phyloP scores from a whole-genome alignment of 92 coral and sea anemone species.

The Palythoa heliodiscus region DNA sequence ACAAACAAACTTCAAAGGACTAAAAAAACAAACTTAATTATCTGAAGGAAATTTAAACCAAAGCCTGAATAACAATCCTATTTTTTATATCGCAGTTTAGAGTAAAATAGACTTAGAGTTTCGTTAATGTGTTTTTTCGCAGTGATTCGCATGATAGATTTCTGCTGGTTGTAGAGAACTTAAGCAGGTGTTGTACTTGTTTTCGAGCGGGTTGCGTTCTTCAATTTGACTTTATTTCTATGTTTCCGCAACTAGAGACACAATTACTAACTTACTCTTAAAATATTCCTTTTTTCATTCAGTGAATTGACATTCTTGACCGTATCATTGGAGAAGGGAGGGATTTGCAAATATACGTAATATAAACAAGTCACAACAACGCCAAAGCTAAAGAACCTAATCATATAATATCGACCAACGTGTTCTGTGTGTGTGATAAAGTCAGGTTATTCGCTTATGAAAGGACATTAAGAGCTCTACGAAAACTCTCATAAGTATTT shows the following conservation, averaged over 20 bases:
- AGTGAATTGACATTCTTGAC: not conserved
- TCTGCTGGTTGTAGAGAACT: not conserved
- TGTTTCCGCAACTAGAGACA: not conserved
- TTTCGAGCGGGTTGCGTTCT: not conserved
- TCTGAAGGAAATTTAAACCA: constrained; percentile 4
- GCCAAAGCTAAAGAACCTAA: not conserved
- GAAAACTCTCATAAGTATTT: not conserved
- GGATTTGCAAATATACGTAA: not conserved
- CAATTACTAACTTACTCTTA: not conserved
- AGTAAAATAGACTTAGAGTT: constrained; percentile 8
- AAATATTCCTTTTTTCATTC: not conserved
- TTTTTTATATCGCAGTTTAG: not conserved
- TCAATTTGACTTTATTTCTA: not conserved
- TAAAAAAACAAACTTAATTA: constrained; percentile 20
- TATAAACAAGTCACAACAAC: not conserved
- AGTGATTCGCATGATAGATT: constrained; percentile 22
- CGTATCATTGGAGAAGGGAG: not conserved
- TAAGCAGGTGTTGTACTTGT: constrained; percentile 11
- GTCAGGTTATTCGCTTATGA: not conserved
- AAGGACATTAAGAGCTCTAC: not conserved
- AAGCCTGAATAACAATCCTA: not conserved
- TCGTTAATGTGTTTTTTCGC: constrained; percentile 4
- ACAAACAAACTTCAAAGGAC: constrained; percentile 28
- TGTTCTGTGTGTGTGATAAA: not conserved
- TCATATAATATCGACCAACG: not conserved